These are phyloP conservation scores for Aspiorhynchus laticeps DNA, from an alignment of 2,113 vertebrate species.

Conservation along the genomic window DNA sequence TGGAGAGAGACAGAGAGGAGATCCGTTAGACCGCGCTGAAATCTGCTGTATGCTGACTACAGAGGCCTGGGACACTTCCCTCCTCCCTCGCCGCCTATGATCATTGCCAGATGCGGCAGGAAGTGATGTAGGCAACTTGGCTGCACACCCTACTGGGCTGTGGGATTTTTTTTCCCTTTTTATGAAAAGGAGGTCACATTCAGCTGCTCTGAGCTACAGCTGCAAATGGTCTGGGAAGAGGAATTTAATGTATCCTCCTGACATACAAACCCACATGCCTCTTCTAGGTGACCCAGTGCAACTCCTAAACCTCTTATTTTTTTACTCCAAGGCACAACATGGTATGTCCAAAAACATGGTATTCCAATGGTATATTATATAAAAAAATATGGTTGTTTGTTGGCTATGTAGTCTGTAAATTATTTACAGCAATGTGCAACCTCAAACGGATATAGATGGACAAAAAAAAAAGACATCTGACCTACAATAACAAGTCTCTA, in stretches of 20 bases:
- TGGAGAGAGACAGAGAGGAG: constrained; percentile 22
- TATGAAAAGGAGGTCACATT: constrained; percentile 72
- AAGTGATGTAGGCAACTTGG: constrained; percentile 75
- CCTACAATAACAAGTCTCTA: not conserved
- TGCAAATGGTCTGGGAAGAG: constrained; percentile 52
- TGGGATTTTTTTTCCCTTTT: constrained; percentile 60
- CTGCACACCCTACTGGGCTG: constrained; percentile 59
- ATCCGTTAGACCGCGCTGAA: constrained; percentile 38
- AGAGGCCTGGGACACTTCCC: constrained; percentile 44
- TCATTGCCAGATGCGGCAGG: constrained; percentile 77
- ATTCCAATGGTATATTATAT: not conserved
- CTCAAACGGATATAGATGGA: not conserved
- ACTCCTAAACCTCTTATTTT: not conserved
- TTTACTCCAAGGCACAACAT: not conserved
- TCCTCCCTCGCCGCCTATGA: constrained; percentile 59
- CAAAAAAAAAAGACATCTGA: not conserved
- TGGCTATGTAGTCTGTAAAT: not conserved
- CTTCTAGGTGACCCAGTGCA: constrained; percentile 17
- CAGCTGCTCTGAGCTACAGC: constrained; percentile 63
- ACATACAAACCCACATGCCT: constrained; percentile 30
- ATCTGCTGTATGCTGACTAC: constrained; percentile 53
- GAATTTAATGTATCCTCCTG: constrained; percentile 51
- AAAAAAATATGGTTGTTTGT: not conserved
- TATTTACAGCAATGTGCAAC: not conserved
- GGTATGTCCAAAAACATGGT: not conserved